Evolutionary conservation across 1,140 invertebrate species (phyloP).

Genomic region (Macrotrachela quadricornifera): DNA sequence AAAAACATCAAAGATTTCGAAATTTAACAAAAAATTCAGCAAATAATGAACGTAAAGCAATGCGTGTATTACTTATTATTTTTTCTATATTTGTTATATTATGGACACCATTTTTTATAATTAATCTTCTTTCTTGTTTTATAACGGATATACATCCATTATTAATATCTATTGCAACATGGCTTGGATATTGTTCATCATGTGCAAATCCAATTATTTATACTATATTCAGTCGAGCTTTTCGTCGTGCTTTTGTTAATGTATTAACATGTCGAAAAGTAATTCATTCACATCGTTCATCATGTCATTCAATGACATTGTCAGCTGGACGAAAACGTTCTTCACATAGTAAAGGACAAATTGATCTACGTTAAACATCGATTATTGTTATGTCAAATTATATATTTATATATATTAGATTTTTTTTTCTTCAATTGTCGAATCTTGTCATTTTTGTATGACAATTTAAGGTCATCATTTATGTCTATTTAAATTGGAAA

Average conservation of each 20-base stretch:
- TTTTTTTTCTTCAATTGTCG: too few species aligned
- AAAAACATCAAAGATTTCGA: too few species aligned
- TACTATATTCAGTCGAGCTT: conserved; percentile 30
- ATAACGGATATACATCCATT: conserved; percentile 14
- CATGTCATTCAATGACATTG: too few species aligned
- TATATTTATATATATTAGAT: too few species aligned
- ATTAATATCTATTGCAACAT: conserved; percentile 17
- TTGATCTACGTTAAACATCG: too few species aligned
- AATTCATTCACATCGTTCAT: too few species aligned
- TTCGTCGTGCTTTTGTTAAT: conserved; percentile 20
- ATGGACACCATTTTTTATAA: conserved; percentile 29
- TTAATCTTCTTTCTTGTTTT: conserved; percentile 23
- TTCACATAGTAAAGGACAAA: too few species aligned
- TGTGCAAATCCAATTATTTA: conserved; percentile 31
- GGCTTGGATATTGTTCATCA: conserved; percentile 29
- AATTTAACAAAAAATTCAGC: background rate
- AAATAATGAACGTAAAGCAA: conserved; percentile 15
- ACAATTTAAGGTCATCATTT: too few species aligned
- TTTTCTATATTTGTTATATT: conserved; percentile 25
- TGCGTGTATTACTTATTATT: conserved; percentile 28
- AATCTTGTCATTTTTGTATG: too few species aligned
- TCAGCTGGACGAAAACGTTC: too few species aligned
- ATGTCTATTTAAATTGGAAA: too few species aligned
- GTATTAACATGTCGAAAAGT: conserved; percentile 9
- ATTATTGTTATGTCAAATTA: too few species aligned